Evolutionary conservation across 2,797 vertebrate genomes (phyloP).

Genomic region (Macropus fuliginosus): DNA sequence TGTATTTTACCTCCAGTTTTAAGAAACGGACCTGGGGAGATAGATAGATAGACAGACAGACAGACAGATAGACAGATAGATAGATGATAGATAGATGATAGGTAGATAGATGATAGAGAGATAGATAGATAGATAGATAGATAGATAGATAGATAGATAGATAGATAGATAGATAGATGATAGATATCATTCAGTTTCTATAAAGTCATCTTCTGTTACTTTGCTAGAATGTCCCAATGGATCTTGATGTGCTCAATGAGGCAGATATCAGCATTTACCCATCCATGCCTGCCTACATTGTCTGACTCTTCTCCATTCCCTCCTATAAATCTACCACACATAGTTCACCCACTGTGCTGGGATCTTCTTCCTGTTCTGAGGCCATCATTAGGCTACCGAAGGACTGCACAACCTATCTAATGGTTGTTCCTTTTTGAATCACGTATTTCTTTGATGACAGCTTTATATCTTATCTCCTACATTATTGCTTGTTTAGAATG

Average conservation of each 20-base stretch:
- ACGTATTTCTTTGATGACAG: background rate
- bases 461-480: background rate
- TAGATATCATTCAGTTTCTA: background rate
- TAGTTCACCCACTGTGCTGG: background rate
- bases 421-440: background rate
- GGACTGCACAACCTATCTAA: background rate
- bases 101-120: no score
- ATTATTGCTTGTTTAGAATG: background rate
- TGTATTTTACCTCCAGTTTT: background rate
- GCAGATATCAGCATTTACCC: background rate
- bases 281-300: background rate
- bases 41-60: no score
- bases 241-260: background rate
- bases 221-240: background rate
- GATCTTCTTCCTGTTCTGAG: background rate
- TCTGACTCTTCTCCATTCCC: background rate
- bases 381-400: background rate
- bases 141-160: no score
- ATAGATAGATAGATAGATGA: no score
- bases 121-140: no score
- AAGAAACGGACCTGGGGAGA: background rate
- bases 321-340: background rate
- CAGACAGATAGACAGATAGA: no score
- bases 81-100: no score
- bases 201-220: background rate